Percentiles rank a stretch among this genome's conserved stretches.
Conservation (phyloP, 2,113 vertebrate genomes). For the Alaudala cheleensis region DNA sequence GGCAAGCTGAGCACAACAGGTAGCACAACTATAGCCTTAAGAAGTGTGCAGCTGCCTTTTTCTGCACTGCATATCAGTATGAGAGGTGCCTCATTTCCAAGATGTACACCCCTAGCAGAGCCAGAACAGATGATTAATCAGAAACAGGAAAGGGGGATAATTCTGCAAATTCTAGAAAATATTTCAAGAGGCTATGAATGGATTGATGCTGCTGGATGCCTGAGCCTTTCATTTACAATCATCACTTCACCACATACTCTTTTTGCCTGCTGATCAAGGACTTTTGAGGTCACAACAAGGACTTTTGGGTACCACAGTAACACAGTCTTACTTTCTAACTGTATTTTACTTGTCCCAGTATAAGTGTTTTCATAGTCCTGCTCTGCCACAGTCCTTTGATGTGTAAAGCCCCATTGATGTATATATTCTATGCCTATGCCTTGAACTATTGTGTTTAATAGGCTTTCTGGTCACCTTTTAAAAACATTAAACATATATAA, state of each 20-base stretch:
- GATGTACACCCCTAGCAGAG: background rate
- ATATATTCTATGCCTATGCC: background rate
- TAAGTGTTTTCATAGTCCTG: slow-evolving; percentile 11
- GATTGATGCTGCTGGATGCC: background rate
- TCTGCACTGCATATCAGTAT: background rate
- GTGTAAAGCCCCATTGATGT: background rate
- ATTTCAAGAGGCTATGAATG: background rate
- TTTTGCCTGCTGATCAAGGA: background rate
- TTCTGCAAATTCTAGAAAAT: background rate
- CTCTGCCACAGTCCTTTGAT: slow-evolving; percentile 20
- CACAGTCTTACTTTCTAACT: background rate
- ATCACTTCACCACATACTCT: background rate
- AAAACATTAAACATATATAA: background rate
- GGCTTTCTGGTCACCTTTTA: slow-evolving; percentile 24
- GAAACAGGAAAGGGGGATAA: background rate
- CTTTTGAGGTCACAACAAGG: background rate
- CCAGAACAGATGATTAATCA: background rate
- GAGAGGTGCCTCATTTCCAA: background rate
- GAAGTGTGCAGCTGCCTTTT: background rate
- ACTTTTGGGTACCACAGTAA: background rate
- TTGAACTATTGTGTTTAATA: slow-evolving; percentile 30
- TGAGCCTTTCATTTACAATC: background rate
- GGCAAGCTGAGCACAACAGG: background rate
- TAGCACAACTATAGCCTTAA: background rate
- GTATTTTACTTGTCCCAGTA: background rate